phyloP scores from a whole-genome alignment of 2,797 vertebrate species.

The Sebastes taczanowskii region DNA sequence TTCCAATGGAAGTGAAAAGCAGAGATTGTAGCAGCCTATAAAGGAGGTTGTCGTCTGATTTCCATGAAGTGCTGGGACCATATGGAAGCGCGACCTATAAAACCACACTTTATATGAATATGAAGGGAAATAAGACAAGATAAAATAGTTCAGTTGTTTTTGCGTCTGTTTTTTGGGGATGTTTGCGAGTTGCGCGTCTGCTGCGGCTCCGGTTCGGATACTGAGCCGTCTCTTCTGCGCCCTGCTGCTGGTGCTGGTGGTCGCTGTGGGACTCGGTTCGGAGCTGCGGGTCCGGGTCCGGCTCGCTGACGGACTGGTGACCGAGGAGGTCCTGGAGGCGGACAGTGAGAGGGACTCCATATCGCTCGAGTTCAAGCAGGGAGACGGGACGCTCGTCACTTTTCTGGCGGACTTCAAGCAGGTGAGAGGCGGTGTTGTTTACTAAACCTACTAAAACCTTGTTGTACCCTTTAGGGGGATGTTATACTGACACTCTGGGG shows the following conservation, averaged over 20 bases:
- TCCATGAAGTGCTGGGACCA: slow-evolving; percentile 28
- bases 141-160: slow-evolving; percentile 27
- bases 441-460: not conserved
- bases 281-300: slow-evolving; percentile 94
- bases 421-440: slow-evolving; percentile 77
- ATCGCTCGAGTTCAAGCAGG: slow-evolving; percentile 90
- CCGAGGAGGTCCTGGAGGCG: slow-evolving; percentile 93
- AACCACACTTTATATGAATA: slow-evolving; percentile 16
- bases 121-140: slow-evolving; percentile 39
- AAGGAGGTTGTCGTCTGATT: slow-evolving; percentile 13
- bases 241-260: slow-evolving; percentile 56
- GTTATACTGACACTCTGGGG: not conserved
- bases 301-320: slow-evolving; percentile 90
- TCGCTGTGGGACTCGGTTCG: slow-evolving; percentile 68
- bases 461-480: not conserved
- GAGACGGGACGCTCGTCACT: slow-evolving; percentile 92
- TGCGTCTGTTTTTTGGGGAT: slow-evolving; percentile 72
- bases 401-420: slow-evolving; percentile 93
- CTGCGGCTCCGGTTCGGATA: slow-evolving; percentile 63
- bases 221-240: slow-evolving; percentile 67
- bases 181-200: slow-evolving; percentile 72
- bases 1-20: slow-evolving; percentile 66
- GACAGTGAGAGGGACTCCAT: slow-evolving; percentile 90
- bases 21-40: slow-evolving; percentile 37
- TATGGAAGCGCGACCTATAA: slow-evolving; percentile 26